Base-by-base conservation (phyloP, 2,113 vertebrate genomes). In the Vireo altiloquus region DNA sequence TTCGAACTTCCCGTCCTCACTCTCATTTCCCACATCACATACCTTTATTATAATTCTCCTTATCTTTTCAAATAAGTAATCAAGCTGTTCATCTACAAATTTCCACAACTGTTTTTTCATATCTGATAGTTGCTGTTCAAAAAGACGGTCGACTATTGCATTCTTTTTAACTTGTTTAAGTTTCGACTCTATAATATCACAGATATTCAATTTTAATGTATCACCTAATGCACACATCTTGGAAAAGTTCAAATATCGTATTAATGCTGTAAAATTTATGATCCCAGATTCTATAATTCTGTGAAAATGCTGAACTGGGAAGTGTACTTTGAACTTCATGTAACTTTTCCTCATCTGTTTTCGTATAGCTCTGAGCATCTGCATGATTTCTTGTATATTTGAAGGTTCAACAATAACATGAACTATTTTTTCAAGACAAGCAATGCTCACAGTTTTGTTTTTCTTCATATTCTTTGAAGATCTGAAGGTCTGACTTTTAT, bases 41-140 rank as follows among this genome's bases (percentile, higher is more conserved):
- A 98, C 89, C 60, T 97, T 98, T 92, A 98, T 91, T 54, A 99
- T 94, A 7, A 97, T 97, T 40, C 92, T 96, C 78, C 97, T 97
- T 78, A 99, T 97, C 69, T 99, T 99, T 89, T 97, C 98, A 94
- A 99, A 99, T 87, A 99, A 96, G 92, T 98, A 98, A 95, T 99
- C 98, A 64, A 99, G 98, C 83, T 99, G 99, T 16, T 98, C 98
- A 76, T 99, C 99, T 21, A 99, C 99, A 98, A 99, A 99, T 75
- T 98, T 98, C 99, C 99, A 99, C 70, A 99, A 75, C 91, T 99
- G 99, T 59, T 98, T 99, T 96, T 99, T 99, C 96, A 99, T 98
- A 95, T 99, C 98, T 47, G 97, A 97, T 7, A 99, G 97, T 53
- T 99, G 98, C 65, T 99, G 99, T 64, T 99, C 98, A 98, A 99